Percentiles rank a stretch among this genome's conserved stretches.
Evolutionary conservation across 2,113 vertebrate species (phyloP).

Genomic region (Rhea americana): DNA sequence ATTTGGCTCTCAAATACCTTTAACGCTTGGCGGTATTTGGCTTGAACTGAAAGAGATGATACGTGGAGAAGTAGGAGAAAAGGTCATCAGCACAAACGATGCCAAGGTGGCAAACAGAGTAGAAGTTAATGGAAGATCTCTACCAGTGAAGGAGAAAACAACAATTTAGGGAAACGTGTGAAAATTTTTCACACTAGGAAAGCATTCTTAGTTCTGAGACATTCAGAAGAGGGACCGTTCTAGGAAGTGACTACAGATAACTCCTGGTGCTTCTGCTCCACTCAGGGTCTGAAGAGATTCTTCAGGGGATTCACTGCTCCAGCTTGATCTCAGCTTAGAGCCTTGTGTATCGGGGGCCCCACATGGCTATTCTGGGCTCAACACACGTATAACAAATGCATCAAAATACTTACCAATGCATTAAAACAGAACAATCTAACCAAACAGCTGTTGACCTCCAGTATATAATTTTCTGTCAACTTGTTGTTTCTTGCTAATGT

Average conservation of each 20-base stretch:
- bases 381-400: background rate
- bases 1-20: background rate
- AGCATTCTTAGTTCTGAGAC: background rate
- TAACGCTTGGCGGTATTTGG: background rate
- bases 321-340: background rate
- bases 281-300: accelerated
- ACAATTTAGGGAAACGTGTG: background rate
- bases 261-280: background rate
- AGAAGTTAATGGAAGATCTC: background rate
- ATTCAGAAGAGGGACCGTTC: background rate
- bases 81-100: background rate
- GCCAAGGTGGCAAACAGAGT: background rate
- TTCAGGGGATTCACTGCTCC: background rate
- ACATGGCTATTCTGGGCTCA: background rate
- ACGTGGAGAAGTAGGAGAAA: background rate
- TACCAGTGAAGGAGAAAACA: background rate
- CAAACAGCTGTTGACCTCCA: accelerated
- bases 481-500: background rate
- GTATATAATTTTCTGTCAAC: background rate
- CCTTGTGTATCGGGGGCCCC: background rate
- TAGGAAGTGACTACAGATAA: background rate
- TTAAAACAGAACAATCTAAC: background rate
- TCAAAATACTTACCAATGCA: background rate
- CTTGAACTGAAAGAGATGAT: background rate
- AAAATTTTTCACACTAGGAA: background rate